phyloP scores from a whole-genome alignment of 2,888 invertebrate species.

The Diaprepes abbreviatus region DNA sequence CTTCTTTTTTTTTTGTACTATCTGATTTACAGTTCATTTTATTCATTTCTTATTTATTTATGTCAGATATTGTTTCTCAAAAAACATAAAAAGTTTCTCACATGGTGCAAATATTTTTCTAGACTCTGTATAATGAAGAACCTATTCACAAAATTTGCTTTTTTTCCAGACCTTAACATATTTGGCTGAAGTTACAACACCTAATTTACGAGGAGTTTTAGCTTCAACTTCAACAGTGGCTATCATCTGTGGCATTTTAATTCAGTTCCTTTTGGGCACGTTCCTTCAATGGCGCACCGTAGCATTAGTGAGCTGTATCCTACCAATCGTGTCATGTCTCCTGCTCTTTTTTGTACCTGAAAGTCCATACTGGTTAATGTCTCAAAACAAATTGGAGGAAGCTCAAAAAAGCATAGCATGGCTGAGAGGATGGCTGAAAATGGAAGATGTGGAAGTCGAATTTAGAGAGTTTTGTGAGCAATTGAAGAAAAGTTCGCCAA shows the following conservation, averaged over 20 bases:
- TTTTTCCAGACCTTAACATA: slow-evolving; percentile 79
- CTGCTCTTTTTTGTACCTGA: slow-evolving; percentile 83
- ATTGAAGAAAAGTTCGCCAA: slow-evolving; percentile 23
- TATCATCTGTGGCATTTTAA: slow-evolving; percentile 82
- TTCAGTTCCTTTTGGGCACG: slow-evolving; percentile 82
- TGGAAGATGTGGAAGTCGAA: slow-evolving; percentile 74
- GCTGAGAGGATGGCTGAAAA: slow-evolving; percentile 83
- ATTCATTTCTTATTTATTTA: too few species aligned
- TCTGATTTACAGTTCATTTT: too few species aligned
- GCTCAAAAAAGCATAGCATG: slow-evolving; percentile 81
- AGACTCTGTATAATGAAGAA: too few species aligned
- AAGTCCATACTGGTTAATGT: slow-evolving; percentile 85
- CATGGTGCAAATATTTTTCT: too few species aligned
- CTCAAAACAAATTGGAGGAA: slow-evolving; percentile 75
- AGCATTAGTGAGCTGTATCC: slow-evolving; percentile 76
- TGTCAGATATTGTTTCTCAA: too few species aligned
- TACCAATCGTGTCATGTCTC: slow-evolving; percentile 76
- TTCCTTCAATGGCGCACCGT: slow-evolving; percentile 80
- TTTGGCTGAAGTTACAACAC: slow-evolving; percentile 87
- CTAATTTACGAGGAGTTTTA: slow-evolving; percentile 81
- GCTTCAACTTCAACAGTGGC: slow-evolving; percentile 83
- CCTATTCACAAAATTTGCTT: too few species aligned
- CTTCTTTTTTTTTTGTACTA: too few species aligned
- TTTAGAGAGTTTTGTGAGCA: slow-evolving; percentile 69
- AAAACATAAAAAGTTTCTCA: too few species aligned